Evolutionary conservation across 2,113 vertebrate species (phyloP).

Genomic region (Campylomormyrus numenius): DNA sequence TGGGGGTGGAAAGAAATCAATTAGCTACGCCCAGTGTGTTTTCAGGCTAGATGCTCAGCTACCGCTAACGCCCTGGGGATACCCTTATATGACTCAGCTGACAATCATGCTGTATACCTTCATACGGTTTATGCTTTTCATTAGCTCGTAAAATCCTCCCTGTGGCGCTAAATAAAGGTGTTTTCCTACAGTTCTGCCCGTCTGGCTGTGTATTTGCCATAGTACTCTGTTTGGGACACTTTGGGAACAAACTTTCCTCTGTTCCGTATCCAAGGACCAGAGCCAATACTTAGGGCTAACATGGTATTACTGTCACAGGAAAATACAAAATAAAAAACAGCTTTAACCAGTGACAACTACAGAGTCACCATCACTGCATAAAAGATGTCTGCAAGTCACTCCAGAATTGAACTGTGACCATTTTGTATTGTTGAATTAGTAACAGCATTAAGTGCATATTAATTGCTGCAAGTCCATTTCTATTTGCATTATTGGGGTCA

Average conservation of each 20-base stretch:
- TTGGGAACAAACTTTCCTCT: constrained; percentile 4
- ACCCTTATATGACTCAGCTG: neutral
- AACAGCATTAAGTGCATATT: neutral
- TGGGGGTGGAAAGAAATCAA: neutral
- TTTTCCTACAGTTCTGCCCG: neutral
- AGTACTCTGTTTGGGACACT: neutral
- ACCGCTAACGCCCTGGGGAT: neutral
- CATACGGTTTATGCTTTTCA: neutral
- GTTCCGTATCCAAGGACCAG: neutral
- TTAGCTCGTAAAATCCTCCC: neutral
- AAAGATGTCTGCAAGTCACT: neutral
- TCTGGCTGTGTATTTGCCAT: neutral
- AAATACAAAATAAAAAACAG: neutral
- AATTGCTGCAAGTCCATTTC: neutral
- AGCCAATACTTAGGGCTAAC: neutral
- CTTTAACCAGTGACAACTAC: neutral
- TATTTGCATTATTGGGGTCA: neutral
- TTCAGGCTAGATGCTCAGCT: neutral
- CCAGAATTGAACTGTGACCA: neutral
- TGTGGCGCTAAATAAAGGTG: neutral
- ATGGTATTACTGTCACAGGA: neutral
- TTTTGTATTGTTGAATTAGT: neutral
- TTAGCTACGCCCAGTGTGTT: neutral
- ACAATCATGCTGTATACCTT: neutral
- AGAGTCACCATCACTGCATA: neutral